Conservation (phyloP, 2,797 vertebrate species). For the Gobionotothen gibberifrons region DNA sequence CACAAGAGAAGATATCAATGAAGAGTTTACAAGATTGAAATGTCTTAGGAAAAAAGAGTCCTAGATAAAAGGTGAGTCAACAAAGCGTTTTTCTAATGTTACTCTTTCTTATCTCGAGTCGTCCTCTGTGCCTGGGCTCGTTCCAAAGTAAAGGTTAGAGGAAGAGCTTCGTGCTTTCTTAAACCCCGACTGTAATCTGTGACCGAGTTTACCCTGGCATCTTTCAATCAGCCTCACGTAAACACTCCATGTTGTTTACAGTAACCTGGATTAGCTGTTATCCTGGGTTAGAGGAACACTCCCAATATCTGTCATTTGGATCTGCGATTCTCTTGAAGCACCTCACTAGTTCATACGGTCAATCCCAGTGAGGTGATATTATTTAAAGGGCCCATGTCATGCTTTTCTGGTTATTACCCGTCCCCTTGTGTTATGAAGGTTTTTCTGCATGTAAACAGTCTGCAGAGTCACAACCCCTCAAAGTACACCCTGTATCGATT, state of each 20-base stretch:
- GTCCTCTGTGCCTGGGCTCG: slow-evolving; percentile 7
- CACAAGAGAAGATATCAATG: neutral
- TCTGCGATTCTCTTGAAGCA: neutral
- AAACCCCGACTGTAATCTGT: slow-evolving; percentile 41
- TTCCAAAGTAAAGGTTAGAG: slow-evolving; percentile 53
- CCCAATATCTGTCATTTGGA: neutral
- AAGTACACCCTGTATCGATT: too few species aligned
- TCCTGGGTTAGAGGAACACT: slow-evolving; percentile 13
- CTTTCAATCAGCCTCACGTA: slow-evolving; percentile 26
- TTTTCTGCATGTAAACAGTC: too few species aligned
- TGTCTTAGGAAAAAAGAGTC: neutral
- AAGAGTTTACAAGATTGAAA: neutral
- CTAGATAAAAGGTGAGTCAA: neutral
- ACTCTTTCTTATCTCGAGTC: slow-evolving; percentile 34
- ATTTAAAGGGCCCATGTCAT: too few species aligned
- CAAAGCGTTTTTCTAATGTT: slow-evolving; percentile 11
- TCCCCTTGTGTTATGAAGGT: too few species aligned
- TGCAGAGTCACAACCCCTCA: too few species aligned
- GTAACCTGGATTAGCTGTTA: slow-evolving; percentile 43
- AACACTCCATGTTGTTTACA: slow-evolving; percentile 34
- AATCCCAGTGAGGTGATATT: neutral
- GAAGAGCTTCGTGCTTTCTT: slow-evolving; percentile 55
- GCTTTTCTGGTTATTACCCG: too few species aligned
- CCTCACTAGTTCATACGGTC: slow-evolving; percentile 22
- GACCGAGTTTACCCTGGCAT: slow-evolving; percentile 4